Percentiles rank a stretch among this genome's conserved stretches.
These are phyloP conservation scores for Bufotes viridis DNA, from an alignment of 2,797 vertebrate genomes.

Conservation along the genomic window DNA sequence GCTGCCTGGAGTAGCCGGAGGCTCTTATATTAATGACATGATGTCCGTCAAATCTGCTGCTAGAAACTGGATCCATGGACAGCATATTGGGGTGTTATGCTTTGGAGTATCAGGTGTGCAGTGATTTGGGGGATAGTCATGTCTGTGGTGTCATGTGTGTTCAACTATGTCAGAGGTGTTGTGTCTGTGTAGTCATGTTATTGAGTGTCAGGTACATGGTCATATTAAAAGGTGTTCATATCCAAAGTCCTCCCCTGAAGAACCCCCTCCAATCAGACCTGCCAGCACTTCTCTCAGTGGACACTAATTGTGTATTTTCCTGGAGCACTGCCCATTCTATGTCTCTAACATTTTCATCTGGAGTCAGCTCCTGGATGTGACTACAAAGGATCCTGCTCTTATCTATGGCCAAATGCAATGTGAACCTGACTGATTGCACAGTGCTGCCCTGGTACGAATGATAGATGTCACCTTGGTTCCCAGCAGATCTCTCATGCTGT, in stretches of 20 bases:
- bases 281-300: not conserved
- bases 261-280: not conserved
- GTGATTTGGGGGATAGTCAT: not conserved
- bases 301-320: not conserved
- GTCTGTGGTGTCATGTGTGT: not conserved
- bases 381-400: too few relatives aligned
- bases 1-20: not conserved
- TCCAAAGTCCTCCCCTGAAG: not conserved
- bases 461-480: not conserved
- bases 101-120: not conserved
- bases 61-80: not conserved
- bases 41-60: not conserved
- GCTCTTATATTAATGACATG: not conserved
- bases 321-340: not conserved
- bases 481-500: too few relatives aligned
- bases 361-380: not conserved
- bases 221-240: not conserved
- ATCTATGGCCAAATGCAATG: too few relatives aligned
- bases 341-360: not conserved
- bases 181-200: not conserved
- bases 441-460: not conserved
- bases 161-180: not conserved
- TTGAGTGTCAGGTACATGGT: too few relatives aligned
- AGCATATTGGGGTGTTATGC: not conserved
- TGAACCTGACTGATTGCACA: too few relatives aligned